Evolutionary conservation across 2,888 invertebrate genomes (phyloP), one percentile per base, ranked within the genome.

Genomic region (Nudaria mundana): DNA sequence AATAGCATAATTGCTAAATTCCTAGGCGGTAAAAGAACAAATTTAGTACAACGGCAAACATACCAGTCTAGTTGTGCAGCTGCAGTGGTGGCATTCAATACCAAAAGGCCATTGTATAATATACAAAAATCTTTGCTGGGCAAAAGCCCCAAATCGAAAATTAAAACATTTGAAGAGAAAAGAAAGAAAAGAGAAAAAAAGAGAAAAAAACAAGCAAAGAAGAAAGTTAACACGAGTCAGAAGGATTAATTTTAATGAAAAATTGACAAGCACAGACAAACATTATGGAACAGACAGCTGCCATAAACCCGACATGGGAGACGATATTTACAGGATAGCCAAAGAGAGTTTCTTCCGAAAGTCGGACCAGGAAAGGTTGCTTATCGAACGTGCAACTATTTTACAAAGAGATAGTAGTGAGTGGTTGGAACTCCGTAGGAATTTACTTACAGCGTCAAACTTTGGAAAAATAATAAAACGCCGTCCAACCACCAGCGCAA

Each of bases 1-100:
- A 40, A 40, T 22, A 36, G 35, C 22, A 31, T 36, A 31, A 36
- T 40, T 12, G 40, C 40, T 29, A 37, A 42, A 33, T 37, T 32
- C 3, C 29, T 37, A 8, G 37, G 40, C 8, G 33, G 40, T 11
- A 40, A 36, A 36, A 8, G 42, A 31, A 41, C 24, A 13, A 41
- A 41, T 11, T 24, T 32, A 18, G 3, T 22, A 3, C 32, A 28
- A 18, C 30, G 29, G 16, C 11, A 18, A 18, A 23, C 31, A 23
- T 41, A 41, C 18, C 31, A 41, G 6, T 22, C 26, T 1, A 36
- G 36, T 6, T 41, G 32, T 32, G 36, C 31, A 13, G 32, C 36
- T 7, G 36, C 41, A 11, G 41, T 32, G 2, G 32, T 37, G 10
- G 5, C 33, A 13, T 33, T 10, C 11, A 33, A 24, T 8, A 33